phyloP scores from a whole-genome alignment of 2,888 invertebrate species.

The Archips xylosteana region DNA sequence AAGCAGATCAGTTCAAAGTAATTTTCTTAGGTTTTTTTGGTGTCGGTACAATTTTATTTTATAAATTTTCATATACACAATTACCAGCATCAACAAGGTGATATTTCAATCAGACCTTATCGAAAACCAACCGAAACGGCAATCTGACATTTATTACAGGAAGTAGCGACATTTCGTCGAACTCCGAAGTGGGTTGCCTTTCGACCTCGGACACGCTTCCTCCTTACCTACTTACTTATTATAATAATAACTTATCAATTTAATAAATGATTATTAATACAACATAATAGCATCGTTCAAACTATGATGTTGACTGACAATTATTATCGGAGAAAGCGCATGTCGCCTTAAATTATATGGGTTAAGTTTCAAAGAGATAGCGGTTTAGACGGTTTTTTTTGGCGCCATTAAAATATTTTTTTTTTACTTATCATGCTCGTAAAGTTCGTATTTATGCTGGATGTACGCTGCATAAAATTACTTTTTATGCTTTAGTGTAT shows the following conservation, averaged over 20 bases:
- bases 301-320: background rate
- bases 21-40: no score
- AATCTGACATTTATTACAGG: conserved; percentile 15
- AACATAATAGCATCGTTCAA: background rate
- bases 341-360: background rate
- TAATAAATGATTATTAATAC: background rate
- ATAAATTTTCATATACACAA: no score
- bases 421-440: no score
- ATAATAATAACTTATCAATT: no score
- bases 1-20: no score
- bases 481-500: no score
- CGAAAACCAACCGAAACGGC: background rate
- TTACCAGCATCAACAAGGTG: no score
- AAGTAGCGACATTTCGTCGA: conserved; percentile 24
- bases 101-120: background rate
- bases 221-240: background rate
- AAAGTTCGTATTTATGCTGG: no score
- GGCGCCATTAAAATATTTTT: background rate
- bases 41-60: no score
- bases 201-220: background rate
- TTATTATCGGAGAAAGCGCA: conserved; percentile 1
- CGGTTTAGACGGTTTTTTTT: background rate
- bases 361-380: background rate
- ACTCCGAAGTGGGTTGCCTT: background rate
- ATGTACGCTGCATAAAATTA: no score